These are phyloP conservation scores for Corticium candelabrum DNA, from an alignment of 37 sponge, comb jelly and placozoan genomes.

Conservation along the genomic window DNA sequence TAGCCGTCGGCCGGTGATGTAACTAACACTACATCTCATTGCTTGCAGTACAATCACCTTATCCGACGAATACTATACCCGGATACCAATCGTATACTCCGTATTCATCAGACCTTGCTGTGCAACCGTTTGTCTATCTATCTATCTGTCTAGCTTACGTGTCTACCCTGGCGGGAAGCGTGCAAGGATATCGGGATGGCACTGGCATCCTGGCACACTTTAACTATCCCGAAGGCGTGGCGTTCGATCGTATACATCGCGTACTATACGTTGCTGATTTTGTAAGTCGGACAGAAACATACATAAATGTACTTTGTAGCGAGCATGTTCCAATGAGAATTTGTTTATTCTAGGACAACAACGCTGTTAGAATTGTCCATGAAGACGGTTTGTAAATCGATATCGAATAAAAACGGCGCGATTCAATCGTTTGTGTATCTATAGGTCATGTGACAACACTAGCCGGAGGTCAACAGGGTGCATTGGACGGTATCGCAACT, in stretches of 20 bases:
- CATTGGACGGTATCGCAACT: background rate
- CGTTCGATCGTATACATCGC: background rate
- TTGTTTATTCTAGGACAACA: background rate
- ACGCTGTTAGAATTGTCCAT: background rate
- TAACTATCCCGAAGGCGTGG: background rate
- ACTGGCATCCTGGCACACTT: background rate
- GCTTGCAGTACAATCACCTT: background rate
- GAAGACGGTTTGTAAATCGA: background rate
- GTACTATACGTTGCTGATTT: background rate
- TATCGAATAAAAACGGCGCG: background rate
- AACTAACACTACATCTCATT: too few species aligned
- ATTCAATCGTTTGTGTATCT: background rate
- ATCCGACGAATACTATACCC: background rate
- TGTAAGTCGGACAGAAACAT: background rate
- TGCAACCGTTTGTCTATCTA: background rate
- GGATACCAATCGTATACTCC: too few species aligned
- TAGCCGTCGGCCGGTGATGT: too few species aligned
- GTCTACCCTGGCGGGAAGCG: background rate
- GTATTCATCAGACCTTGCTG: too few species aligned
- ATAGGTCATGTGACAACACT: background rate
- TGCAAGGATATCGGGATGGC: background rate
- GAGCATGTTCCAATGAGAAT: background rate
- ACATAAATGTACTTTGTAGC: background rate
- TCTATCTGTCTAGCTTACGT: background rate
- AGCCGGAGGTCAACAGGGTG: background rate